Evolutionary conservation across 1,140 invertebrate genomes (phyloP).

Genomic region (Ectropis grisescens): DNA sequence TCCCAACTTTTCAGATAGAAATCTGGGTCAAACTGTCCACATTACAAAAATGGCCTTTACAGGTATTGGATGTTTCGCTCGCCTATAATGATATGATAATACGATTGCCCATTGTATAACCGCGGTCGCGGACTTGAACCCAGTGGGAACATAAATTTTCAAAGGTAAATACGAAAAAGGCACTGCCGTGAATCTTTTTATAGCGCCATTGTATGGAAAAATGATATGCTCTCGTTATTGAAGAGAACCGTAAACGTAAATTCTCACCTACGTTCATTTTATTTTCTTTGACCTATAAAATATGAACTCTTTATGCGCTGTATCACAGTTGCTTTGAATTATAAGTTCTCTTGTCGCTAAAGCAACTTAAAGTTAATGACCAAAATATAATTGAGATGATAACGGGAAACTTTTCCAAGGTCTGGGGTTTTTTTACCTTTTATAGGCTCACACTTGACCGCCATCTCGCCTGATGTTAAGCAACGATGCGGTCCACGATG

Average conservation of each 20-base stretch:
- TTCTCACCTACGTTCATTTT: conserved; percentile 13
- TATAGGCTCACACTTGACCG: too few relatives aligned
- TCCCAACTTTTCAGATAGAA: not conserved
- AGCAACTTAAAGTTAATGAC: too few relatives aligned
- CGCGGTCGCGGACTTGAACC: conserved; percentile 34
- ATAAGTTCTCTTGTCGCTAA: too few relatives aligned
- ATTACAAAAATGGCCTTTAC: not conserved
- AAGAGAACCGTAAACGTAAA: conserved; percentile 18
- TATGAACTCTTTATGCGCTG: too few relatives aligned
- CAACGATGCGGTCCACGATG: too few relatives aligned
- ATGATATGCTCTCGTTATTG: conserved; percentile 24
- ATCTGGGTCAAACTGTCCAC: not conserved
- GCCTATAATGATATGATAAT: conserved; percentile 52
- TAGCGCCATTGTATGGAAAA: conserved; percentile 24
- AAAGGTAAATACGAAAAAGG: conserved; percentile 53
- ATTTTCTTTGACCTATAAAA: too few relatives aligned
- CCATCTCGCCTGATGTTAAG: too few relatives aligned
- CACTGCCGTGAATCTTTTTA: conserved; percentile 41
- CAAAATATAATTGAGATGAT: too few relatives aligned
- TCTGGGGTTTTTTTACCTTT: too few relatives aligned
- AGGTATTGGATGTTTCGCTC: conserved; percentile 15
- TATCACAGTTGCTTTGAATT: too few relatives aligned
- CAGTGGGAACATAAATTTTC: conserved; percentile 52
- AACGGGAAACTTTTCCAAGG: too few relatives aligned
- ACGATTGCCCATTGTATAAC: conserved; percentile 49